A percentile compares a stretch with the other conserved stretches of the same genome.
These are phyloP conservation scores for Catamblyrhynchus diadema DNA, from an alignment of 2,797 vertebrate species.

Conservation along the genomic window DNA sequence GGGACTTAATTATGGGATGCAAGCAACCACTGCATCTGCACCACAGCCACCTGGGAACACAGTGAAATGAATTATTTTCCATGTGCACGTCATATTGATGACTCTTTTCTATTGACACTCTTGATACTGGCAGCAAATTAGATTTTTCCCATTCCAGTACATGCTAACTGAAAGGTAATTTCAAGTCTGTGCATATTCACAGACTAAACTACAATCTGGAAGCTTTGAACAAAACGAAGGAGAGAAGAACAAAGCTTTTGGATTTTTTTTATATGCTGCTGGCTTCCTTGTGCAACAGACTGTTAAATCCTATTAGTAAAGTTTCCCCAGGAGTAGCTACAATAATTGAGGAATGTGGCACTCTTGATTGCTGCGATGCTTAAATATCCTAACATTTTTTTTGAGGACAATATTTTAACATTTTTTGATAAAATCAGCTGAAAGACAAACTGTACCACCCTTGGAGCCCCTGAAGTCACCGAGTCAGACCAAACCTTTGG, in stretches of 20 bases:
- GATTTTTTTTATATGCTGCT: not conserved
- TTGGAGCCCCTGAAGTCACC: not conserved
- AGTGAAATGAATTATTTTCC: conserved; percentile 13
- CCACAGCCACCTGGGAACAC: conserved; percentile 1
- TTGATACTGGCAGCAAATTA: conserved; percentile 37
- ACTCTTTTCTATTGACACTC: conserved; percentile 40
- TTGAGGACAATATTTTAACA: not conserved
- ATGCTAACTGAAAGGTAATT: conserved; percentile 22
- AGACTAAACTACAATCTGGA: conserved; percentile 30
- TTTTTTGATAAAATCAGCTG: not conserved
- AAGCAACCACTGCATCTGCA: conserved; percentile 2
- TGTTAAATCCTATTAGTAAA: conserved; percentile 66
- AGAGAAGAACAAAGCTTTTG: not conserved
- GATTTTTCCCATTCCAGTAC: conserved; percentile 22
- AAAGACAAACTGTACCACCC: not conserved
- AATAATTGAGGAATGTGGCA: conserved; percentile 1
- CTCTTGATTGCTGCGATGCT: not conserved
- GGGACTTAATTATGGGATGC: conserved; percentile 4
- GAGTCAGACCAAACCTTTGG: not conserved
- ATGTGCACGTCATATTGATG: not conserved
- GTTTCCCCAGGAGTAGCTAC: conserved; percentile 39
- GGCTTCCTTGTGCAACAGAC: conserved; percentile 55
- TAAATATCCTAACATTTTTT: not conserved
- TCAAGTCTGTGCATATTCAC: conserved; percentile 40
- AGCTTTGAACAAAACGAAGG: conserved; percentile 9